Percentiles rank a stretch among this genome's conserved stretches.
phyloP scores from a whole-genome alignment of 2,888 invertebrate genomes.

The Crossocerus cetratus region DNA sequence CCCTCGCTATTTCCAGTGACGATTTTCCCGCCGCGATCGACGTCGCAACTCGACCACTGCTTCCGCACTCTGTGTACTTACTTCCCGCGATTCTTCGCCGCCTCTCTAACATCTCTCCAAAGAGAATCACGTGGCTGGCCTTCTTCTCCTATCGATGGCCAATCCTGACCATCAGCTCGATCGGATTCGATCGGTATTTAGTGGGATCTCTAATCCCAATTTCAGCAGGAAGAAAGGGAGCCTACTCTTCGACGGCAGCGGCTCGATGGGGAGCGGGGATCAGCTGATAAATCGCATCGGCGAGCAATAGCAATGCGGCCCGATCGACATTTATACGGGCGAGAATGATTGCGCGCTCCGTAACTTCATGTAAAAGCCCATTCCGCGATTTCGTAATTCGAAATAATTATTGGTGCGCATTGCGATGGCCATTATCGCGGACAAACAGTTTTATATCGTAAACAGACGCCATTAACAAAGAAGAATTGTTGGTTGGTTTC shows the following conservation, averaged over 20 bases:
- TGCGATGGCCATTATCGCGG: constrained; percentile 63
- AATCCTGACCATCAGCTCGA: background rate
- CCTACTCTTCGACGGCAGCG: too few species aligned
- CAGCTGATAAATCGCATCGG: constrained; percentile 45
- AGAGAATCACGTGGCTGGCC: background rate
- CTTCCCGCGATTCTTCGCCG: background rate
- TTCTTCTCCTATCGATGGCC: background rate
- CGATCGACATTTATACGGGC: constrained; percentile 60
- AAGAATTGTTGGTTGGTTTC: constrained; percentile 61
- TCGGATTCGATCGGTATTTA: background rate
- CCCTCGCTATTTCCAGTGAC: constrained; percentile 43
- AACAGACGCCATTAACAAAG: constrained; percentile 64
- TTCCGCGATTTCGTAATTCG: constrained; percentile 64
- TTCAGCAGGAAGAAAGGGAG: too few species aligned
- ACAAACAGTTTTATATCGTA: constrained; percentile 65
- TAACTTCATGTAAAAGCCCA: constrained; percentile 63
- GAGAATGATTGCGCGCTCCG: constrained; percentile 61
- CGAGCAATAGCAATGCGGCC: constrained; percentile 55
- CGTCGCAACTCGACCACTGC: background rate
- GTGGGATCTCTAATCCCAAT: too few species aligned
- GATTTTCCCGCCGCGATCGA: constrained; percentile 33
- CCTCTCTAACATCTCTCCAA: background rate
- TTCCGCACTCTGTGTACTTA: too few species aligned
- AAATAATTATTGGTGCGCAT: constrained; percentile 63
- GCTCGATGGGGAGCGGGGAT: too few species aligned